Base-by-base conservation (phyloP, 2,113 vertebrate genomes). In the Conger conger region DNA sequence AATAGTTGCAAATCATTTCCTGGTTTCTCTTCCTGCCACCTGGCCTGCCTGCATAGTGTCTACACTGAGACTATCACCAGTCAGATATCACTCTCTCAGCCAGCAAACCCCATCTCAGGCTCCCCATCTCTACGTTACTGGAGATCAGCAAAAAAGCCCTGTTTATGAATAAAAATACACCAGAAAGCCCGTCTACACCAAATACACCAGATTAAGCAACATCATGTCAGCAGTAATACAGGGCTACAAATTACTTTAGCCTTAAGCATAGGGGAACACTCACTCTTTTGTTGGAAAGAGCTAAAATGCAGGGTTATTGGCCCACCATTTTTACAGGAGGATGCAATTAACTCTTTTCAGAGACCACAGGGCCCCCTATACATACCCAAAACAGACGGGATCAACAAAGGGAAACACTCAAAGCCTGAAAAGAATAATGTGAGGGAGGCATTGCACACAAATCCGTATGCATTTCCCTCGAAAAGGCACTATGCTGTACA, bases 211-310 rank as follows among this genome's bases (percentile, higher is more conserved):
- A 79, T 79, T 79, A 79, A 38, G 36, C 37, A 63, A 23, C 57
- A 63, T 23, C 68, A 33, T 8, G 27, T 73, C 68, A 73, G 27
- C 68, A 73, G 68, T 73, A 68, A n/a, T 33, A 33, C 27, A 73
- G 68, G 27, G n/a, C 68, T 79, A 79, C 40, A 79, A 79, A 42
- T 37, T 38, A 33, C 77, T 40, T 79, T 79, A 79, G 9, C 77
- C 36, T 17, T 79, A 79, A 79, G 38, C 77, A 37, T 20, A 18
- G 68, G 30, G 82, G 73, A 82, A 86, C 85, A 85, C 84, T 81
- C 15, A 37, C 80, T 57, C 38, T 78, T 63, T 83, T 86, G 76
- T 86, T 60, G n/a, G 20, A n/a, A 18, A 17, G 80, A 9, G 80
- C 85, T 63, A 54, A 82, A 63, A 83, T 63, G 27, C 53, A 5